Evolutionary conservation across 2,797 vertebrate species (phyloP).

Genomic region (Sciurus vulgaris): DNA sequence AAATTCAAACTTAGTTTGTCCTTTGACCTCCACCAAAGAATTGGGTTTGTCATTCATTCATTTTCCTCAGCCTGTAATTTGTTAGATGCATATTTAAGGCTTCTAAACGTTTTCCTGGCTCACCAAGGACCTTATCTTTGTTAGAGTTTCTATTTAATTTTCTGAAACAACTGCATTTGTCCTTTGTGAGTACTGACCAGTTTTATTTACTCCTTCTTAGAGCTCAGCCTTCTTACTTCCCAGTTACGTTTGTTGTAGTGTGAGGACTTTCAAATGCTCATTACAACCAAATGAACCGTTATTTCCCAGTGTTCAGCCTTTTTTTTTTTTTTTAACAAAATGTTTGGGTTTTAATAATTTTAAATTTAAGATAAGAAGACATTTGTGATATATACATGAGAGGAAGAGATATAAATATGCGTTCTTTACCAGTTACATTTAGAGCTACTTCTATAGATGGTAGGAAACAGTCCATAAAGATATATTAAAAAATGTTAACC

Average conservation of each 20-base stretch:
- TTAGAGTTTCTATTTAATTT: background rate
- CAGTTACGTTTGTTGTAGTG: background rate
- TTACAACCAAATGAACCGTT: background rate
- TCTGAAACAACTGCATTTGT: background rate
- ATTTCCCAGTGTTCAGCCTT: constrained; percentile 23
- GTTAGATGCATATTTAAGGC: background rate
- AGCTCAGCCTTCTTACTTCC: background rate
- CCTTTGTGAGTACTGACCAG: background rate
- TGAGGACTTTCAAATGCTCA: constrained; percentile 4
- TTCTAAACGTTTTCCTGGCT: background rate
- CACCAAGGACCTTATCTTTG: background rate
- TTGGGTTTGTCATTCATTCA: background rate
- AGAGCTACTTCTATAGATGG: background rate
- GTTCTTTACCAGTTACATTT: background rate
- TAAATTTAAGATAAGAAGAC: constrained; percentile 37
- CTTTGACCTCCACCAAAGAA: background rate
- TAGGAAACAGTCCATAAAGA: background rate
- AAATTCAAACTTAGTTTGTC: background rate
- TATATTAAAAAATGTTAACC: background rate
- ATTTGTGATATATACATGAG: background rate
- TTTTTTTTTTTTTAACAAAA: background rate
- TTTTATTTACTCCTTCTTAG: background rate
- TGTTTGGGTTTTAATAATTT: constrained; percentile 26
- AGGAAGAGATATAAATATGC: background rate
- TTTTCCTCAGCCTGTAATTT: background rate